Evolutionary conservation across 2,113 vertebrate genomes (phyloP), one percentile per base, ranked within the genome.

Genomic region (Zosterops hypoxanthus): DNA sequence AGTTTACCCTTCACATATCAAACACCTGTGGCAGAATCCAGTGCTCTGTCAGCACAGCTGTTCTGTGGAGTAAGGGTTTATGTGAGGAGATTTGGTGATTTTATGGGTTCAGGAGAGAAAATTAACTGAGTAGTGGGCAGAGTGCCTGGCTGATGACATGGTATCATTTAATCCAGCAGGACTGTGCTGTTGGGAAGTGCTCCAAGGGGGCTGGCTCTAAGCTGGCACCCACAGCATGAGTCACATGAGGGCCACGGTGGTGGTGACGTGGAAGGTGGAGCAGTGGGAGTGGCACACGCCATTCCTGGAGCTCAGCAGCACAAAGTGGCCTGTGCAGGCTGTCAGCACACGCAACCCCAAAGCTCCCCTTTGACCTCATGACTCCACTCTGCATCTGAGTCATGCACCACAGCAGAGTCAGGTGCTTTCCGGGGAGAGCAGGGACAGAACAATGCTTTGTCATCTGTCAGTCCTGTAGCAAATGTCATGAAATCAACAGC

Each of bases 201-300:
- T 2, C 25, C 34, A 3, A 1, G 39, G 5, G 22, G 42, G 61
- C 8, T 0, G 1, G 46, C 47, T 63, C n/a, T n/a, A 22, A 78
- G 17, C 14, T 90, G 91, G 59, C 59, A 77, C 2, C 1, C 60
- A 42, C 33, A 52, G 79, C 17, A 3, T 17, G 26, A 79, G 49
- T 49, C 76, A 59, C 5, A 15, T 0, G 7, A 86, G n/a, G 1
- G 5, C 39, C 31, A 9, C 5, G 3, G 3, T 36, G 20, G 26
- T 2, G 21, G 44, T 76, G 65, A 89, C 0, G 6, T 21, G 53
- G 64, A 33, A 36, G 42, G 61, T 0, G 3, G 28, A 18, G 42
- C 42, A 83, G 63, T 33, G 53, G 56, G 46, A 83, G 66, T 33
- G 53, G 56, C 77, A 59, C 59, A 17, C 25, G 81, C 31, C 34